These are phyloP conservation scores for Antedon bifida DNA, from an alignment of 35 echinoderm and acorn worm species.

Conservation along the genomic window DNA sequence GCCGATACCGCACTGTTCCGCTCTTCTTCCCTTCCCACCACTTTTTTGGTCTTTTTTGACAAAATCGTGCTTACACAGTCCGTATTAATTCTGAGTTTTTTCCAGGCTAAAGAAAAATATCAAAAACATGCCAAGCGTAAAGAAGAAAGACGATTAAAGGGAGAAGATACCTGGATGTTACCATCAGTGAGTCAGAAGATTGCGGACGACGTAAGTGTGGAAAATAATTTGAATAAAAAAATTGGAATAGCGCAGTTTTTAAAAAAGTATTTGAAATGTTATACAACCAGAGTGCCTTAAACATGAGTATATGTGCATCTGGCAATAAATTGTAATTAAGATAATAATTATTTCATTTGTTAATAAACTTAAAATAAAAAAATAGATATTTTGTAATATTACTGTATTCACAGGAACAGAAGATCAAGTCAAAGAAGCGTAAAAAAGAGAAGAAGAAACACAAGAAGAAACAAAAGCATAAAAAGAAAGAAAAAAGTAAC, in stretches of 20 bases:
- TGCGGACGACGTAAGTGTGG: slow-evolving; percentile 34
- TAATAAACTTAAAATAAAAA: no score
- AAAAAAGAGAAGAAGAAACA: slow-evolving; percentile 32
- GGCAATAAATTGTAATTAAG: no score
- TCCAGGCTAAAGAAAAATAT: slow-evolving; percentile 43
- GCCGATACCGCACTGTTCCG: no score
- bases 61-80: no score
- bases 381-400: no score
- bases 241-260: neutral
- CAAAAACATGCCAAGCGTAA: slow-evolving; percentile 35
- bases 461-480: slow-evolving; percentile 13
- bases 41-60: no score
- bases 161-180: slow-evolving; percentile 86
- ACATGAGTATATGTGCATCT: no score
- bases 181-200: slow-evolving; percentile 46
- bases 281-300: no score
- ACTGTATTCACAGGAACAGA: neutral
- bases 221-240: neutral
- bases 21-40: no score
- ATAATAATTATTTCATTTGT: no score
- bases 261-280: no score
- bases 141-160: slow-evolving; percentile 28
- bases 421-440: slow-evolving; percentile 22
- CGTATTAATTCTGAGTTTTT: no score
- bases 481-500: neutral